These are phyloP conservation scores for Falcaria lacertinaria DNA, from an alignment of 2,888 invertebrate species.

Conservation along the genomic window DNA sequence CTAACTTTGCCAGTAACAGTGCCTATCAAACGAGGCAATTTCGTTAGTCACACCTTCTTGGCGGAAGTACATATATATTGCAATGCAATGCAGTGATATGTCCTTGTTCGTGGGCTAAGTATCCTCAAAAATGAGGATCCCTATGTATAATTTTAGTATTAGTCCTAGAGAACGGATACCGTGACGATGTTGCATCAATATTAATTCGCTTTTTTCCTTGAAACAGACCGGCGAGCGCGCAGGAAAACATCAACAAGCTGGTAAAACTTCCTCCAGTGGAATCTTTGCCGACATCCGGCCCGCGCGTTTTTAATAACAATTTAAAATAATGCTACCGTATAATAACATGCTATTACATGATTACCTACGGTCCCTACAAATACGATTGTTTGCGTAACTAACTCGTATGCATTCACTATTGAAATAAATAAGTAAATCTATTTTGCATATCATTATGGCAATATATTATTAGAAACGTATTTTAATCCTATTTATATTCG, in stretches of 20 bases:
- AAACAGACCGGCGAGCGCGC: slow-evolving; percentile 25
- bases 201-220: slow-evolving; percentile 29
- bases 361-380: neutral
- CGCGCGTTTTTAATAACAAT: slow-evolving; percentile 11
- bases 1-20: too few species aligned
- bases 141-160: neutral
- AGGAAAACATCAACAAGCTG: slow-evolving; percentile 46
- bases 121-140: too few species aligned
- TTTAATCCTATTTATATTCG: too few species aligned
- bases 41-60: too few species aligned
- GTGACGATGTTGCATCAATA: slow-evolving; percentile 17
- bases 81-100: too few species aligned
- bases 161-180: slow-evolving; percentile 10
- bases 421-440: neutral
- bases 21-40: too few species aligned
- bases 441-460: neutral
- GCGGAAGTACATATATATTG: too few species aligned
- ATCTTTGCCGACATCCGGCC: slow-evolving; percentile 33
- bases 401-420: neutral
- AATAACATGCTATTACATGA: neutral
- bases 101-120: too few species aligned
- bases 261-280: slow-evolving; percentile 35
- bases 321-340: slow-evolving; percentile 4
- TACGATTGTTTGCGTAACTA: neutral
- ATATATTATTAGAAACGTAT: neutral